Base-by-base conservation (phyloP, 1,140 invertebrate species). In the Apolygus lucorum region DNA sequence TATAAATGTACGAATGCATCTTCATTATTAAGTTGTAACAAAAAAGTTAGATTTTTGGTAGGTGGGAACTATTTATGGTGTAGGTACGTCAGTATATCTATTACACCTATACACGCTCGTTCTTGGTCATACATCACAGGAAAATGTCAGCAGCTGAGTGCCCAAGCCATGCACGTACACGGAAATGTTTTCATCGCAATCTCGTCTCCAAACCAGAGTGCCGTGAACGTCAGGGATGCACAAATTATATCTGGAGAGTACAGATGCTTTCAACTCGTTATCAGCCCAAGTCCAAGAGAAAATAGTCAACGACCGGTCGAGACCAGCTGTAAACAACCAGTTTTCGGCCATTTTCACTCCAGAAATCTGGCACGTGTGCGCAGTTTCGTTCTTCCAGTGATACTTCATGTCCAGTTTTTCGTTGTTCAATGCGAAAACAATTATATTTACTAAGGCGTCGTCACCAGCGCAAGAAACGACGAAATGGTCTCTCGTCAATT, bases 291-390 rank as follows among this genome's bases (percentile, higher is more conserved):
- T 78, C 85, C 87, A 52, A 87, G 76, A 75, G 88, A 83, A 74
- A 86, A 88, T 52, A 82, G 82, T 69, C 80, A 75, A 65, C 82
- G 78, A 70, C 82, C 81, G 27, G 78, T 78, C 4, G 82, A 70
- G 71, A 78, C 76, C 71, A 76, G 73, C 28, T 70, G 28, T 59
- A 72, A 67, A 52, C 17, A 54, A 25, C 34, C 34, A 11, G 34
- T 49, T 17, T 11, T 49, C 17, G 17, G 17, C 34, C 34, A 71
- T 25, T 24, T 22, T 1, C 14, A 21, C 52, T 27, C 66, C 66
- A 52, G 66, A 25, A 2, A 67, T 26, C 42, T 67, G 66, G 42
- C 66, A 67, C 34, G 29, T 22, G 14, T 67, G 66, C 22, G 27
- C 66, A 67, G 49, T 29, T n/a, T 52, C 42, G 11, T 21, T 21